Percentiles rank a stretch among this genome's conserved stretches.
These are phyloP conservation scores for Rhynchonycteris naso DNA, from an alignment of 2,797 vertebrate species.

Conservation along the genomic window DNA sequence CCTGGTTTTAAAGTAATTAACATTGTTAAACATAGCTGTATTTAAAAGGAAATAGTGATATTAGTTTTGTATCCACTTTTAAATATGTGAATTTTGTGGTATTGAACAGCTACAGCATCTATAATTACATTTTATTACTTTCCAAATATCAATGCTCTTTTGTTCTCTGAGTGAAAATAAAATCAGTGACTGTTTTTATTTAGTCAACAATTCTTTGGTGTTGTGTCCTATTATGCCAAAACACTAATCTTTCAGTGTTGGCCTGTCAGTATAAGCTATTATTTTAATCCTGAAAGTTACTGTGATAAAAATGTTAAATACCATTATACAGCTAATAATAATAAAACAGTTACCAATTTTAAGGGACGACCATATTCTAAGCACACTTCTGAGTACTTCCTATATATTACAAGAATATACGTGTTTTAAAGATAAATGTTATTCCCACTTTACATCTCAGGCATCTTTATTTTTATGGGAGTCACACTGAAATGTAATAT, in stretches of 20 bases:
- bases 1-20: slow-evolving; percentile 27
- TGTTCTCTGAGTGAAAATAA: slow-evolving; percentile 54
- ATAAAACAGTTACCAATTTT: slow-evolving; percentile 39
- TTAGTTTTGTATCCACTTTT: slow-evolving; percentile 28
- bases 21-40: slow-evolving; percentile 12
- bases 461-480: background rate
- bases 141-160: background rate
- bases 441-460: background rate
- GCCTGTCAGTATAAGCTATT: background rate
- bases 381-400: background rate
- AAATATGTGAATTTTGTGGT: slow-evolving; percentile 25
- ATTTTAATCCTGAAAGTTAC: slow-evolving; percentile 53
- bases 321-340: slow-evolving; percentile 22
- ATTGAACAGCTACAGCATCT: background rate
- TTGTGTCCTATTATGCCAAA: slow-evolving; percentile 1
- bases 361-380: slow-evolving; percentile 1
- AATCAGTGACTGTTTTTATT: slow-evolving; percentile 9
- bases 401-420: slow-evolving; percentile 24
- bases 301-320: slow-evolving; percentile 56
- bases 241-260: background rate
- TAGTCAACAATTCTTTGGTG: slow-evolving; percentile 13
- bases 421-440: slow-evolving; percentile 36
- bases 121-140: slow-evolving; percentile 28
- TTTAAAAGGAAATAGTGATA: slow-evolving; percentile 29
- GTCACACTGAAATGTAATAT: slow-evolving; percentile 13